A percentile compares a stretch with the other conserved stretches of the same genome.
Conservation (phyloP, 2,113 vertebrate genomes). For the Calidris pygmaea region DNA sequence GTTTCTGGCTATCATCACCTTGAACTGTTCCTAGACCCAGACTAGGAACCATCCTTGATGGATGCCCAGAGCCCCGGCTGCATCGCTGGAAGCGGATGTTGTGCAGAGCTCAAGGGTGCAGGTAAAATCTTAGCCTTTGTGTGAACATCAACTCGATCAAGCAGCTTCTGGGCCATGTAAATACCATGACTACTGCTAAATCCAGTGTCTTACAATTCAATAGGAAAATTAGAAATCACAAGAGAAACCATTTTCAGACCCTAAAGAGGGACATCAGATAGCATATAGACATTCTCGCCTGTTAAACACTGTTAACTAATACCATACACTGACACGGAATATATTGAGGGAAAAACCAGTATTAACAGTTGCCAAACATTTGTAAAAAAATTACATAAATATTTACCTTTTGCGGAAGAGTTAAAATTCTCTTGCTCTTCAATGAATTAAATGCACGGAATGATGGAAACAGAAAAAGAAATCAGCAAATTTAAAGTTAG, state of each 20-base stretch:
- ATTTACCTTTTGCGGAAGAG: conserved; percentile 84
- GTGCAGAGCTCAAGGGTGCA: not conserved
- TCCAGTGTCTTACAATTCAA: not conserved
- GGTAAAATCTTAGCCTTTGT: not conserved
- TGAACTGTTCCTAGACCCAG: not conserved
- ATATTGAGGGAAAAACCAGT: conserved; percentile 23
- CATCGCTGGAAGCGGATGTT: not conserved
- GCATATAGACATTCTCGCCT: not conserved
- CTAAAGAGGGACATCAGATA: not conserved
- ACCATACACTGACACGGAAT: not conserved
- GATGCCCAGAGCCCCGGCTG: not conserved
- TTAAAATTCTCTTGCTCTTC: conserved; percentile 85
- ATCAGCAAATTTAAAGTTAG: conserved; percentile 86
- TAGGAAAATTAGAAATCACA: not conserved
- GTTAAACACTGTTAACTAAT: not conserved
- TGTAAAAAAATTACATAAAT: conserved; percentile 72
- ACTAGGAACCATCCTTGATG: not conserved
- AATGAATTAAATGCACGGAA: conserved; percentile 87
- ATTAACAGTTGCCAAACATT: conserved; percentile 65
- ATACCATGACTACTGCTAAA: not conserved
- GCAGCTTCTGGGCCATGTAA: not conserved
- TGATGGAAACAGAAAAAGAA: conserved; percentile 87
- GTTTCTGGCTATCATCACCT: not conserved
- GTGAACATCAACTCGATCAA: not conserved
- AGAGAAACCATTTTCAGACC: not conserved